A percentile compares a stretch with the other conserved stretches of the same genome.
These are phyloP conservation scores for Koerneria pararmatus DNA, from an alignment of 2,888 invertebrate genomes.

Conservation along the genomic window DNA sequence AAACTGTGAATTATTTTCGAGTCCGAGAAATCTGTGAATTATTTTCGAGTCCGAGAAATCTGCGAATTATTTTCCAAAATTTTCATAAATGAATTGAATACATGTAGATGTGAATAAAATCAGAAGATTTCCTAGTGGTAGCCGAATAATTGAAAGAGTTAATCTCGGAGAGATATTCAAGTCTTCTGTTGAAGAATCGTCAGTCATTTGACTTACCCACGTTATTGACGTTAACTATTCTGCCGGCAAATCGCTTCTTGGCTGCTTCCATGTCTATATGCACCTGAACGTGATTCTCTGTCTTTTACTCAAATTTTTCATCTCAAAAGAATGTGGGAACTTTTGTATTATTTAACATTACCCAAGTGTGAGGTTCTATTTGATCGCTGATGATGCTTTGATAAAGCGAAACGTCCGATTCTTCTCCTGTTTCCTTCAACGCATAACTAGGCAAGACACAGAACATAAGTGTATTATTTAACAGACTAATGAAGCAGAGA, in stretches of 20 bases:
- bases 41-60: no score
- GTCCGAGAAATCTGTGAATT: constrained; percentile 49
- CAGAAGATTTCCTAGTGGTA: background rate
- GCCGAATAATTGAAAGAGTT: background rate
- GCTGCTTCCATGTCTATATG: constrained; percentile 52
- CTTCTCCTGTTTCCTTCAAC: no score
- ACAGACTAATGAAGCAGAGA: constrained; percentile 11
- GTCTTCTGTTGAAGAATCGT: background rate
- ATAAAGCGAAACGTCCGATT: no score
- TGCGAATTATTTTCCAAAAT: background rate
- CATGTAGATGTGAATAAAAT: background rate
- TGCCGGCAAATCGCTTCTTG: constrained; percentile 42
- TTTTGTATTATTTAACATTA: no score
- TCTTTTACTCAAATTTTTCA: background rate
- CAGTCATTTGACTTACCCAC: constrained; percentile 36
- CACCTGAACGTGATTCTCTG: constrained; percentile 27
- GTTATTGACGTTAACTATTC: constrained; percentile 41
- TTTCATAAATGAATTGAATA: background rate
- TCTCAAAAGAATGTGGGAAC: background rate
- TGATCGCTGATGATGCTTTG: no score
- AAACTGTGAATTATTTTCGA: constrained; percentile 46
- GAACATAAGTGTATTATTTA: no score
- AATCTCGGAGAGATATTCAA: background rate
- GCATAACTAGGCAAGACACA: no score
- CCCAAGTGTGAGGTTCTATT: no score